phyloP scores from a whole-genome alignment of 2,888 invertebrate species.

The Schizaphis graminum region DNA sequence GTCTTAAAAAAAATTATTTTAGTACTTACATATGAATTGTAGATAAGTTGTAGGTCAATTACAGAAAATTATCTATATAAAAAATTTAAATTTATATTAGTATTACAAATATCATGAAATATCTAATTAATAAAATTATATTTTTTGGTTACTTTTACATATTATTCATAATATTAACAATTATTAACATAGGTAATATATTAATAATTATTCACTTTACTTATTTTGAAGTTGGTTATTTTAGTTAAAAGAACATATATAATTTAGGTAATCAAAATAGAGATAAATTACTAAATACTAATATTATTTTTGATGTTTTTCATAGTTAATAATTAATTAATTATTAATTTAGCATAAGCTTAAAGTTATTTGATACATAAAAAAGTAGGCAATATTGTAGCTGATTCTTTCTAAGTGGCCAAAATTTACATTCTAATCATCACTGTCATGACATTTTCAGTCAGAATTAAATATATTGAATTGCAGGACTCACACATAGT shows the following conservation, averaged over 20 bases:
- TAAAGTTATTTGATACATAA: not conserved
- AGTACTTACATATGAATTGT: not conserved
- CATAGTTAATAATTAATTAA: no score
- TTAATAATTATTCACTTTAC: not conserved
- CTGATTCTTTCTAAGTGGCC: not conserved
- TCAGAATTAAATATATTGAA: not conserved
- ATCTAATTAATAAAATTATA: constrained; percentile 1
- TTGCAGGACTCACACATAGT: not conserved
- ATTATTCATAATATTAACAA: not conserved
- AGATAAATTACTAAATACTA: no score
- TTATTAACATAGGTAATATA: not conserved
- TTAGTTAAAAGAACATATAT: not conserved
- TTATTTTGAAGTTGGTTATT: not conserved
- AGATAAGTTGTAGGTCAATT: not conserved
- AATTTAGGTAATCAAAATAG: not conserved
- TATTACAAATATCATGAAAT: not conserved
- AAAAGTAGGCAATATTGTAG: not conserved
- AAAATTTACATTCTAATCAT: not conserved
- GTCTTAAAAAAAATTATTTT: not conserved
- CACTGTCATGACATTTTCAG: not conserved
- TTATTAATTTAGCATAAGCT: not conserved
- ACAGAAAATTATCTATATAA: not conserved
- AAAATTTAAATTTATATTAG: not conserved
- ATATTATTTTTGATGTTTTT: not conserved
- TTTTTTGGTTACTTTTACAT: not conserved